These are phyloP conservation scores for Ptiloglossa arizonensis DNA, from an alignment of 1,140 invertebrate species.

Conservation along the genomic window DNA sequence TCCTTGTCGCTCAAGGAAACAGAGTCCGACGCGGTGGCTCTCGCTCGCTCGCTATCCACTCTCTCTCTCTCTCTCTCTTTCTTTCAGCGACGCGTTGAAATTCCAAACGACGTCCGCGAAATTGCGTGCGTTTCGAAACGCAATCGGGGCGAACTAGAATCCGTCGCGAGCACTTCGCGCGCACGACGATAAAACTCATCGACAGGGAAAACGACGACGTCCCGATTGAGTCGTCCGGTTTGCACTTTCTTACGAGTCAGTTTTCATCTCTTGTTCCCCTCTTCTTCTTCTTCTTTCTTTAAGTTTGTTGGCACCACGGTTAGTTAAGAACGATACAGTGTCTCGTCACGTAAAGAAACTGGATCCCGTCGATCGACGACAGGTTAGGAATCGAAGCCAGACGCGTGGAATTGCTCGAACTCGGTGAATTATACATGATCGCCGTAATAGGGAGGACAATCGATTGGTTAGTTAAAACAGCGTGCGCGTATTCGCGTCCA, in stretches of 20 bases:
- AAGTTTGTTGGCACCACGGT: too few relatives aligned
- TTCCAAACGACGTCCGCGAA: constrained; percentile 19
- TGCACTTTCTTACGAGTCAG: not conserved
- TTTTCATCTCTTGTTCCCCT: not conserved
- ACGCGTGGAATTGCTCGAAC: not conserved
- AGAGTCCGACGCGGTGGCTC: not conserved
- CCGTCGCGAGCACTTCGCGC: not conserved
- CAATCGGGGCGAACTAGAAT: constrained; percentile 6
- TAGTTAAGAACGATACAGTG: not conserved
- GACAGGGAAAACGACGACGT: not conserved
- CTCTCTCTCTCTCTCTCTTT: not conserved
- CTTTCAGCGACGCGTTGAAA: constrained; percentile 31
- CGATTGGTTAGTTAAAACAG: not conserved
- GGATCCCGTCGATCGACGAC: constrained; percentile 2
- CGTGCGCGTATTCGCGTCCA: not conserved
- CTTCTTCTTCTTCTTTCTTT: too few relatives aligned
- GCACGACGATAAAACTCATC: not conserved
- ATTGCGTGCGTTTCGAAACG: constrained; percentile 30
- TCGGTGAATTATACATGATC: constrained; percentile 26
- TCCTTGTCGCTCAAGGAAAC: constrained; percentile 44
- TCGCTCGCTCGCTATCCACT: constrained; percentile 1
- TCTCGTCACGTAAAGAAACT: constrained; percentile 6
- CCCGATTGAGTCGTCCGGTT: not conserved
- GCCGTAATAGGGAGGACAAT: constrained; percentile 10
- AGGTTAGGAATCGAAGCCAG: not conserved